Conservation (phyloP, 1,140 invertebrate species). For the Drosophila pandora region DNA sequence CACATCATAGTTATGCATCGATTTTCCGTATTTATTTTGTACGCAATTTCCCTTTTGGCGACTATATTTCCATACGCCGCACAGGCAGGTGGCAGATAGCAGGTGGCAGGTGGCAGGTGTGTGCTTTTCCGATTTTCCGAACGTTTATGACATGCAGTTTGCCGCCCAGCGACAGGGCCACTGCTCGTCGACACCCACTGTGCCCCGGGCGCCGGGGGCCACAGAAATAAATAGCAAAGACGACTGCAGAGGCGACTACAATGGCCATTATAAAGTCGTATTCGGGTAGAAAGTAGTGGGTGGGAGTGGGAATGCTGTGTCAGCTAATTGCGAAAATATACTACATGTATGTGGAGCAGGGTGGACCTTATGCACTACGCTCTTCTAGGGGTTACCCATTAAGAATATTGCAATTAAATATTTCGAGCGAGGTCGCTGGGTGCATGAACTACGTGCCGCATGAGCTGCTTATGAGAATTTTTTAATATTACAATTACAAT, state of each 20-base stretch:
- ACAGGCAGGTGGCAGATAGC: neutral
- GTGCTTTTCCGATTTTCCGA: slow-evolving; percentile 15
- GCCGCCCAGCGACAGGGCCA: slow-evolving; percentile 9
- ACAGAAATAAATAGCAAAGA: slow-evolving; percentile 33
- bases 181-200: slow-evolving; percentile 30
- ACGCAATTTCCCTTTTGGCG: slow-evolving; percentile 30
- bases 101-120: slow-evolving; percentile 14
- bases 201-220: neutral
- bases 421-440: too few relatives aligned
- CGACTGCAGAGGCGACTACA: slow-evolving; percentile 9
- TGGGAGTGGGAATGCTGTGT: slow-evolving; percentile 32
- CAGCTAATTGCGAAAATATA: slow-evolving; percentile 41
- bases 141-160: slow-evolving; percentile 44
- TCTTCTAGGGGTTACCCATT: neutral
- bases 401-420: too few relatives aligned
- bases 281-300: slow-evolving; percentile 12
- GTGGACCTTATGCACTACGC: neutral
- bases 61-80: slow-evolving; percentile 10
- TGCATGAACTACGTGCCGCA: neutral
- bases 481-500: too few relatives aligned
- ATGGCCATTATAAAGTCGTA: slow-evolving; percentile 43
- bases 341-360: neutral
- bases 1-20: slow-evolving; percentile 38
- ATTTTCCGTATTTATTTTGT: slow-evolving; percentile 49
- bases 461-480: neutral